These are phyloP conservation scores for Antheraea yamamai DNA, from an alignment of 2,888 invertebrate species.

Conservation along the genomic window DNA sequence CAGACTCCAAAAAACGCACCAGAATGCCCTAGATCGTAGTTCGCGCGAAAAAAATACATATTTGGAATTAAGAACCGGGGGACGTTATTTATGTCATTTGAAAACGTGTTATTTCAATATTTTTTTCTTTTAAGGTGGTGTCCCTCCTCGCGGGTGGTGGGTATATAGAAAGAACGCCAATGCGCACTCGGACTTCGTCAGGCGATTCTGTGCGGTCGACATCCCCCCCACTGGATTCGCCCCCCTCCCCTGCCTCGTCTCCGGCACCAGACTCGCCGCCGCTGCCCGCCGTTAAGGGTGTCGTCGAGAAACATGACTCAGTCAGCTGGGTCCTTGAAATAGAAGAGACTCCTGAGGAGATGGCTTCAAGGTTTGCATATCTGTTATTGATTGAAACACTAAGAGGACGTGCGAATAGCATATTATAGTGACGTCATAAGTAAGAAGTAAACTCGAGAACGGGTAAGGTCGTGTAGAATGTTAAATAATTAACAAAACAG, in stretches of 20 bases:
- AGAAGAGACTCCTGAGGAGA: slow-evolving; percentile 87
- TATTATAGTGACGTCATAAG: too few species aligned
- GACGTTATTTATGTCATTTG: too few species aligned
- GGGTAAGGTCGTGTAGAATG: not conserved
- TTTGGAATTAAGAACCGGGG: too few species aligned
- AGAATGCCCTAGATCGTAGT: too few species aligned
- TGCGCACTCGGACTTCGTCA: slow-evolving; percentile 71
- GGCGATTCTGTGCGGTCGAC: slow-evolving; percentile 66
- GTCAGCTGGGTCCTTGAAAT: slow-evolving; percentile 94
- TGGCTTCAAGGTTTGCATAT: slow-evolving; percentile 78
- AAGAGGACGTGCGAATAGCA: not conserved
- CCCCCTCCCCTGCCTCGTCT: slow-evolving; percentile 62
- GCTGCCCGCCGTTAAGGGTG: slow-evolving; percentile 90
- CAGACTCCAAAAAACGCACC: too few species aligned
- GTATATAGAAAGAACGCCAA: slow-evolving; percentile 63
- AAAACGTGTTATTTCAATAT: not conserved
- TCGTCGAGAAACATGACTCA: slow-evolving; percentile 92
- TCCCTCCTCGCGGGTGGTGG: slow-evolving; percentile 71
- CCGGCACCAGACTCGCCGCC: slow-evolving; percentile 73
- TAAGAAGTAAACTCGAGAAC: not conserved
- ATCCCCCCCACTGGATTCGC: slow-evolving; percentile 69
- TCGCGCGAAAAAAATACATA: too few species aligned
- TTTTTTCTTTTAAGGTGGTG: slow-evolving; percentile 68
- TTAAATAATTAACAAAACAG: not conserved
- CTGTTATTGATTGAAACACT: not conserved